phyloP scores from a whole-genome alignment of 2,888 invertebrate species.

The Cenopis cana region DNA sequence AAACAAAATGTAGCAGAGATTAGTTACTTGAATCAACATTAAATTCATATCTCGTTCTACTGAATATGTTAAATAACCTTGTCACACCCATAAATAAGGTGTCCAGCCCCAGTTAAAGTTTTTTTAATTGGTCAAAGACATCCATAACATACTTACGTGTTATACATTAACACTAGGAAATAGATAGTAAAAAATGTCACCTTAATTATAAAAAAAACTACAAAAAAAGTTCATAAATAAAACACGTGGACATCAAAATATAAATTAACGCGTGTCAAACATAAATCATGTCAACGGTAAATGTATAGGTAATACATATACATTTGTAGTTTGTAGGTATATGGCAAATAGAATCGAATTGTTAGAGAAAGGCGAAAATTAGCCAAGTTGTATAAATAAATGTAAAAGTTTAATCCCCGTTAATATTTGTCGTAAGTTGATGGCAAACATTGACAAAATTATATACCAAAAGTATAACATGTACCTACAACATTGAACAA shows the following conservation, averaged over 20 bases:
- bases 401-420: neutral
- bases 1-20: neutral
- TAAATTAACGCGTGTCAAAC: slow-evolving; percentile 46
- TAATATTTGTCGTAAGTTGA: neutral
- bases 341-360: neutral
- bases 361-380: slow-evolving; percentile 27
- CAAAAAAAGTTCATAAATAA: slow-evolving; percentile 45
- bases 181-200: slow-evolving; percentile 46
- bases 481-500: no score
- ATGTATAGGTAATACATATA: slow-evolving; percentile 9
- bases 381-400: slow-evolving; percentile 3
- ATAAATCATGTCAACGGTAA: slow-evolving; percentile 44
- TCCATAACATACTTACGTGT: slow-evolving; percentile 40
- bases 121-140: slow-evolving; percentile 42
- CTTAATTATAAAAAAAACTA: slow-evolving; percentile 43
- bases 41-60: slow-evolving; percentile 28
- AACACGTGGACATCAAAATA: slow-evolving; percentile 43
- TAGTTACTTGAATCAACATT: slow-evolving; percentile 17
- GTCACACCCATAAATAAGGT: slow-evolving; percentile 30
- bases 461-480: no score
- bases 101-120: slow-evolving; percentile 26
- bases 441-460: neutral
- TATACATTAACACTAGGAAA: slow-evolving; percentile 43
- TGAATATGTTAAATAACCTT: slow-evolving; percentile 33
- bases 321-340: neutral